Conservation (phyloP, 2,113 vertebrate genomes). For the Antigone vipio region DNA sequence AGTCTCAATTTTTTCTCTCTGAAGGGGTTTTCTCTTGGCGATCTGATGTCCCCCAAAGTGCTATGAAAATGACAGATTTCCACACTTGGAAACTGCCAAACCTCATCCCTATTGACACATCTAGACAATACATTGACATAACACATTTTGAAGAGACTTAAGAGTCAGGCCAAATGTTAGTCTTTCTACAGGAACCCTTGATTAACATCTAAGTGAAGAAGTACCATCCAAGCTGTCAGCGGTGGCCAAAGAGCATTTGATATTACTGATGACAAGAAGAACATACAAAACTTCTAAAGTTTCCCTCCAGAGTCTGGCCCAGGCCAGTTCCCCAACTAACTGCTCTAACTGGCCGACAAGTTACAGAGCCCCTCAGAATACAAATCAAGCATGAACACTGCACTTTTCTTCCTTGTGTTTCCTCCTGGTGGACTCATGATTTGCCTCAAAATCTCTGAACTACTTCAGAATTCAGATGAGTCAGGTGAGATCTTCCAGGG, state of each 20-base stretch:
- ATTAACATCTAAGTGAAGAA: neutral
- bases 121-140: accelerated
- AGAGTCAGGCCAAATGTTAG: neutral
- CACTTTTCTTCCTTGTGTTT: neutral
- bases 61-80: neutral
- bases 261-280: neutral
- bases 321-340: neutral
- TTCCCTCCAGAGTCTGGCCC: neutral
- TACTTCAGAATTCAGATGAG: neutral
- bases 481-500: neutral
- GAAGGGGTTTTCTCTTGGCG: neutral
- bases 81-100: neutral
- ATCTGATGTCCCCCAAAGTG: neutral
- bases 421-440: neutral
- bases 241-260: neutral
- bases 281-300: neutral
- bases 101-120: accelerated
- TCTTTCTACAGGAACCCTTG: neutral
- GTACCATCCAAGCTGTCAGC: neutral
- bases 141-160: neutral
- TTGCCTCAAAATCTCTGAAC: neutral
- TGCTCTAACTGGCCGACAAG: neutral
- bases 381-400: neutral
- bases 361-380: too few species aligned
- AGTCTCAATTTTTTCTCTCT: neutral